Percentiles rank a stretch among this genome's conserved stretches.
These are phyloP conservation scores for Polypterus senegalus DNA, from an alignment of 2,113 vertebrate species.

Conservation along the genomic window DNA sequence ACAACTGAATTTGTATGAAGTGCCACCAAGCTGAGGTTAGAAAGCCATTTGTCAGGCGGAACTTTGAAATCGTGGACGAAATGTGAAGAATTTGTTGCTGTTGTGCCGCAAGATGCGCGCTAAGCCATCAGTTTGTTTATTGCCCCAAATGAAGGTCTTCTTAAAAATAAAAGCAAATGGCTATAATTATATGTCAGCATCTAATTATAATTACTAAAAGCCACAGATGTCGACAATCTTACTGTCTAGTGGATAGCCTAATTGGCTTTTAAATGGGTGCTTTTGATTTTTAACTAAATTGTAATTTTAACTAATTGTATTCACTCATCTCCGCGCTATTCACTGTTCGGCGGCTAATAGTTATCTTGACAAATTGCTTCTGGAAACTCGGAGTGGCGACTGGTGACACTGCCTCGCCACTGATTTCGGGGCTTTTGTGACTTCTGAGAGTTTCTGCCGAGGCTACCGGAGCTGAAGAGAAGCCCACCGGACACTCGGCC, in stretches of 20 bases:
- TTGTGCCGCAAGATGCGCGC: too few species aligned
- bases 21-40: too few species aligned
- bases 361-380: background rate
- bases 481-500: too few species aligned
- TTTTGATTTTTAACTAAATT: slow-evolving; percentile 4
- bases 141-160: background rate
- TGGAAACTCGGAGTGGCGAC: too few species aligned
- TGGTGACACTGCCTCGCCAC: too few species aligned
- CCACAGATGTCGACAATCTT: background rate
- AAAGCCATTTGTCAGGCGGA: too few species aligned
- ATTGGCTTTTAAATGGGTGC: slow-evolving; percentile 2
- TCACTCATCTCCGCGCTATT: background rate
- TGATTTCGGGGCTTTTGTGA: too few species aligned
- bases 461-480: too few species aligned
- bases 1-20: too few species aligned
- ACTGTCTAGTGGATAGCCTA: slow-evolving; percentile 4
- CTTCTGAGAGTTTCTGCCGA: too few species aligned
- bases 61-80: too few species aligned
- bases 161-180: background rate
- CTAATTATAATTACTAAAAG: slow-evolving; percentile 6
- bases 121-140: background rate
- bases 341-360: background rate
- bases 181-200: slow-evolving; percentile 1
- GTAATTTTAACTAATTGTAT: slow-evolving; percentile 6
- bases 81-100: too few species aligned